These are phyloP conservation scores for Galeopsomyia nigrocyanea DNA, from an alignment of 2,888 invertebrate genomes.

Conservation along the genomic window DNA sequence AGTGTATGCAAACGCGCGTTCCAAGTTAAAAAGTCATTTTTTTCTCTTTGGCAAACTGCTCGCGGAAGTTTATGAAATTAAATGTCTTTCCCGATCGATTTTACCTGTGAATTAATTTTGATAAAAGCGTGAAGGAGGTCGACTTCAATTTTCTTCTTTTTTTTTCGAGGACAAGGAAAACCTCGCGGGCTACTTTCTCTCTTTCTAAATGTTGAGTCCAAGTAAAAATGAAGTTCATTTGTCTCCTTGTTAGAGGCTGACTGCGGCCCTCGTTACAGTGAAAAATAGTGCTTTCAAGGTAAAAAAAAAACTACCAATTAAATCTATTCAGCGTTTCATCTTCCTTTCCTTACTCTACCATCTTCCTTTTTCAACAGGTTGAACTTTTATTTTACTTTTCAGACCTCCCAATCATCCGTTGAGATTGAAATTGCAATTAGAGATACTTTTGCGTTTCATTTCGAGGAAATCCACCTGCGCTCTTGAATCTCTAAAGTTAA, in stretches of 20 bases:
- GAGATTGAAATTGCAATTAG: not conserved
- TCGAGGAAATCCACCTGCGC: not conserved
- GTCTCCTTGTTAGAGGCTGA: slow-evolving; percentile 10
- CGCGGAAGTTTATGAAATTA: too few species aligned
- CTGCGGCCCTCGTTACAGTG: slow-evolving; percentile 20
- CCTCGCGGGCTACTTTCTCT: not conserved
- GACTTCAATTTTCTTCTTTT: too few species aligned
- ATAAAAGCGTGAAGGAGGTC: too few species aligned
- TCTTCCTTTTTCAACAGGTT: too few species aligned
- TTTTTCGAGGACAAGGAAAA: not conserved
- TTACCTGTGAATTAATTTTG: too few species aligned
- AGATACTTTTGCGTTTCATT: slow-evolving; percentile 9
- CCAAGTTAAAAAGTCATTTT: too few species aligned
- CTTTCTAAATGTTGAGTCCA: slow-evolving; percentile 3
- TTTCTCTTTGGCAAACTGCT: not conserved
- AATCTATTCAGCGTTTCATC: slow-evolving; percentile 20
- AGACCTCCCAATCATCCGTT: too few species aligned
- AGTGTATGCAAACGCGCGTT: too few species aligned
- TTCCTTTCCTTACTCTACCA: not conserved
- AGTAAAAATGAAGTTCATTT: slow-evolving; percentile 27
- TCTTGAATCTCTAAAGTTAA: not conserved
- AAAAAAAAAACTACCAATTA: slow-evolving; percentile 30
- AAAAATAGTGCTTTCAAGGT: slow-evolving; percentile 17
- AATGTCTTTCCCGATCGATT: too few species aligned
- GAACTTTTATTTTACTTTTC: not conserved